Percentiles rank a stretch among this genome's conserved stretches.
phyloP scores from a whole-genome alignment of 1,140 invertebrate genomes.

The Samia ricini region DNA sequence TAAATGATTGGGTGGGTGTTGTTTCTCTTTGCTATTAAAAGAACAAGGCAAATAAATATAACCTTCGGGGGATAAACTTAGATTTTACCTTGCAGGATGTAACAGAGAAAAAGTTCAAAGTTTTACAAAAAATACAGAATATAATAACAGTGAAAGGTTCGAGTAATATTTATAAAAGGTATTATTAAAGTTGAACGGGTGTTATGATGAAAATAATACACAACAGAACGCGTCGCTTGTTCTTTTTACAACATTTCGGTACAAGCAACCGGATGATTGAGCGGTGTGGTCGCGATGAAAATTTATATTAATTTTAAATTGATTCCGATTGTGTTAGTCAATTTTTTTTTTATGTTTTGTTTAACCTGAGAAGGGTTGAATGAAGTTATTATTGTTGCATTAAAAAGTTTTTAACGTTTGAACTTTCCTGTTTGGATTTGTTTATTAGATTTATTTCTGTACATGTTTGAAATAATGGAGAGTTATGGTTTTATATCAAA shows the following conservation, averaged over 20 bases:
- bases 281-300: constrained; percentile 19
- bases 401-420: not conserved
- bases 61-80: too few relatives aligned
- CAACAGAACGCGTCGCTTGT: constrained; percentile 23
- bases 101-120: not conserved
- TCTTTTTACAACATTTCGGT: constrained; percentile 31
- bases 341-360: constrained; percentile 25
- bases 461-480: too few relatives aligned
- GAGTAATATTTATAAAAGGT: constrained; percentile 30
- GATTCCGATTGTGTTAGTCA: constrained; percentile 26
- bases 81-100: not conserved
- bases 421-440: not conserved
- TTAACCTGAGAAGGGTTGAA: constrained; percentile 21
- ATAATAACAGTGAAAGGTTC: constrained; percentile 34
- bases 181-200: constrained; percentile 38
- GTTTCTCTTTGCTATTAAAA: too few relatives aligned
- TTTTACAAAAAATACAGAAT: constrained; percentile 3
- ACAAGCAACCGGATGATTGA: constrained; percentile 30
- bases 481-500: too few relatives aligned
- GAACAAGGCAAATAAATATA: too few relatives aligned
- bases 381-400: constrained; percentile 25
- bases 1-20: too few relatives aligned
- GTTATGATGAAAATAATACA: constrained; percentile 32
- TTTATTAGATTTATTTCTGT: too few relatives aligned
- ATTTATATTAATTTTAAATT: constrained; percentile 35